phyloP scores from a whole-genome alignment of 2,888 invertebrate genomes.

The Acleris holmiana region DNA sequence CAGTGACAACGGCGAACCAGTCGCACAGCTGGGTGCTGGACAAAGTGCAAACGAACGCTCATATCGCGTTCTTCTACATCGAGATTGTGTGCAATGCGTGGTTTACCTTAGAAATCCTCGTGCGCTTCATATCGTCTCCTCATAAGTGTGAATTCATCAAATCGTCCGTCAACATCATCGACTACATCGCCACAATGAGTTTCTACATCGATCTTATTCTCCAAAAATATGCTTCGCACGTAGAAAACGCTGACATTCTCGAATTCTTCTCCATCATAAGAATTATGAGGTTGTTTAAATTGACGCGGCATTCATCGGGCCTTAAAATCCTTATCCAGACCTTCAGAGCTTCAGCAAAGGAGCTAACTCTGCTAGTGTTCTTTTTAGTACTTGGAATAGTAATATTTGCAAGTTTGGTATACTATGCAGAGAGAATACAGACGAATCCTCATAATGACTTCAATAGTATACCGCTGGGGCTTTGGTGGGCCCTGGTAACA shows the following conservation, averaged over 20 bases:
- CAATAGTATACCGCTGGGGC: constrained; percentile 97
- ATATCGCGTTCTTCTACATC: constrained; percentile 98
- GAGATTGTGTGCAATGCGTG: constrained; percentile 99
- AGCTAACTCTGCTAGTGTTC: constrained; percentile 97
- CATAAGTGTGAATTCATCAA: constrained; percentile 97
- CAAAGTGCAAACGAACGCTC: constrained; percentile 97
- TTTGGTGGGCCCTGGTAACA: constrained; percentile 99
- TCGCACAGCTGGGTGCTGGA: constrained; percentile 93
- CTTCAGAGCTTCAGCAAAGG: constrained; percentile 98
- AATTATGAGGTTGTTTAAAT: constrained; percentile 98
- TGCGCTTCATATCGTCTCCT: constrained; percentile 96
- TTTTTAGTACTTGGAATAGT: constrained; percentile 99
- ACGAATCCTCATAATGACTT: constrained; percentile 98
- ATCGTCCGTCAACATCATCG: constrained; percentile 99
- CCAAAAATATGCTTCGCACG: constrained; percentile 94
- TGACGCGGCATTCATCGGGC: constrained; percentile 98
- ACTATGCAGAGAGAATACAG: constrained; percentile 98
- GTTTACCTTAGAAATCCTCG: constrained; percentile 98
- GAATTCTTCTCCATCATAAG: constrained; percentile 99
- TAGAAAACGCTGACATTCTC: constrained; percentile 97
- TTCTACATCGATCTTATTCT: constrained; percentile 98
- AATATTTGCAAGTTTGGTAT: constrained; percentile 98
- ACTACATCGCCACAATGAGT: constrained; percentile 98
- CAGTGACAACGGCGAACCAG: constrained; percentile 90
- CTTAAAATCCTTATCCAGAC: constrained; percentile 99